Evolutionary conservation across 2,113 vertebrate genomes (phyloP), one percentile per base, ranked within the genome.

Genomic region (Neotragus moschatus): DNA sequence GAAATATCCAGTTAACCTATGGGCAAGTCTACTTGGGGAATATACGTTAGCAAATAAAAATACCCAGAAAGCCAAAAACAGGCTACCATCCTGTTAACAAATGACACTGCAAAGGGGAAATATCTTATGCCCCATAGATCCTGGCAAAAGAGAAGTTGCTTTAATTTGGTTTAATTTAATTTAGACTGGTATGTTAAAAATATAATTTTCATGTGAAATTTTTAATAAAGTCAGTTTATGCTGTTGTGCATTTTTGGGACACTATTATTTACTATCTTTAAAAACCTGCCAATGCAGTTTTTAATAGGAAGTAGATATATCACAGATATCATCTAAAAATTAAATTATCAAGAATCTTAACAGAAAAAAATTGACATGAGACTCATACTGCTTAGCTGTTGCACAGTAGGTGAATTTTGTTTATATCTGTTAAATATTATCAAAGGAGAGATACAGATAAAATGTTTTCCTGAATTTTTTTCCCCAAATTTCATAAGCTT

Each of bases 381-480:
- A 75, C 5, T 66, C 21, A 75, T 61, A 60, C 7, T 86, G 28
- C 85, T 79, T 82, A 77, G 43, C 81, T 94, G 43, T 86, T 94
- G 56, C 16, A 58, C 26, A 93, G 47, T 53, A n/a, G 5, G 43
- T 82, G 33, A 63, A 43, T 90, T 97, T 95, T 91, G 28, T 55
- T 95, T 95, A 56, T 61, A 36, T 45, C 33, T 87, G 13, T 84
- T 95, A 88, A 61, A 87, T 93, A 96, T 58, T 87, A 94, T 56
- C 53, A 82, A 43, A 84, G 56, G 33, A 91, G 25, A 93, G 13
- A 70, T 9, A 75, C 10, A 91, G 6, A 56, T 77, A 51, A 79
- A 92, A 91, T 33, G 51, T 79, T 87, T 55, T 96, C 13, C 47
- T 77, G 75, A 84, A 80, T 94, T 92, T 84, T 47, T 47, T 79